phyloP scores from a whole-genome alignment of 1,140 invertebrate species.

The Drosophila sturtevanti region DNA sequence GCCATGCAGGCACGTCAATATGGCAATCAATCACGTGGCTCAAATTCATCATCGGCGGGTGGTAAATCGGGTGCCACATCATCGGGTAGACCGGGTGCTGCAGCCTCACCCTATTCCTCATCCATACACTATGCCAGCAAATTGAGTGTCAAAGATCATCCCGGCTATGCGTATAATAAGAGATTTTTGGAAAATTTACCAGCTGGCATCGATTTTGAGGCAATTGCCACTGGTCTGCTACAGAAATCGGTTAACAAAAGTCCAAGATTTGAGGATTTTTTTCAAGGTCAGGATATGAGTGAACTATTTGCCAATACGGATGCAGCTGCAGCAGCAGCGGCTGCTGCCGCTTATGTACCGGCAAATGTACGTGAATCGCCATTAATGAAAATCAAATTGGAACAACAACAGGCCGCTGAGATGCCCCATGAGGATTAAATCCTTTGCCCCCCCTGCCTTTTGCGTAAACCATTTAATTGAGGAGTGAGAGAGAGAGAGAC shows the following conservation, averaged over 20 bases:
- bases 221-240: conserved; percentile 75
- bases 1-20: conserved; percentile 72
- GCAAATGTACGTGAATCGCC: conserved; percentile 59
- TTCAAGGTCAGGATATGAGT: conserved; percentile 84
- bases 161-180: conserved; percentile 73
- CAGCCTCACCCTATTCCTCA: conserved; percentile 63
- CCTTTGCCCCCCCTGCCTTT: not conserved
- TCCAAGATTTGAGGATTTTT: conserved; percentile 83
- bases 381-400: conserved; percentile 79
- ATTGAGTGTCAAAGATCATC: conserved; percentile 56
- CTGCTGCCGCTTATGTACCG: conserved; percentile 60
- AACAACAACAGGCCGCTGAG: conserved; percentile 74
- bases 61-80: conserved; percentile 41
- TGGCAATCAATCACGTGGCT: conserved; percentile 73
- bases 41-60: conserved; percentile 46
- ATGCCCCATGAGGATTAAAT: conserved; percentile 79
- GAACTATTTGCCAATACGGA: conserved; percentile 87
- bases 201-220: conserved; percentile 77
- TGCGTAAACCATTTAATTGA: no score
- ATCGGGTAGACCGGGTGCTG: conserved; percentile 54
- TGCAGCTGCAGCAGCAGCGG: conserved; percentile 77
- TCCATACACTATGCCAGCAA: conserved; percentile 60
- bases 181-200: conserved; percentile 75
- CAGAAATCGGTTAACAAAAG: conserved; percentile 79
- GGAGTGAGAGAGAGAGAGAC: not conserved